phyloP scores from a whole-genome alignment of 2,888 invertebrate species.

The Dynastes tityus region DNA sequence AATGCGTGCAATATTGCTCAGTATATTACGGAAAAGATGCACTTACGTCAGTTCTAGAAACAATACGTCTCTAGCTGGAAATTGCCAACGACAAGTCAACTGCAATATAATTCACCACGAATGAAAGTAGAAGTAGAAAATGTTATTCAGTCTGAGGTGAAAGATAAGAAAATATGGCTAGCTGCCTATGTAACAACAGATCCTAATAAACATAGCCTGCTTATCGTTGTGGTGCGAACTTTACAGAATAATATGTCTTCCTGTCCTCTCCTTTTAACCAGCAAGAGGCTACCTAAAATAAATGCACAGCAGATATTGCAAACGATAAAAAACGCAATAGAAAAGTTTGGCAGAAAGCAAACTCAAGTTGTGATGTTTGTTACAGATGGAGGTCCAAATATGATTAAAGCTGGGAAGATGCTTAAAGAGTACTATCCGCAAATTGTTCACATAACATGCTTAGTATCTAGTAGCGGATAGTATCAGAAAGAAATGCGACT shows the following conservation, averaged over 20 bases:
- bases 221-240: neutral
- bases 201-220: neutral
- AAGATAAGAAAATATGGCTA: neutral
- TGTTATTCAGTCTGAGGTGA: neutral
- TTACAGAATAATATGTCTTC: neutral
- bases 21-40: neutral
- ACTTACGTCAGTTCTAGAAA: neutral
- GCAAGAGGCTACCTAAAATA: neutral
- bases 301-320: neutral
- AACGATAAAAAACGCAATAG: neutral
- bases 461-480: neutral
- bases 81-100: neutral
- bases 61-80: neutral
- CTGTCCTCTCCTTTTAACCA: neutral
- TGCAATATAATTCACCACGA: neutral
- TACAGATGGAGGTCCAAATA: neutral
- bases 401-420: neutral
- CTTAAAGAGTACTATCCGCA: neutral
- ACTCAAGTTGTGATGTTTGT: slow-evolving; percentile 11
- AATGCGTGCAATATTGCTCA: neutral
- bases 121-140: neutral
- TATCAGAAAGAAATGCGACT: too few relatives aligned
- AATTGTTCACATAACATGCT: neutral
- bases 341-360: neutral
- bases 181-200: neutral